phyloP scores from a whole-genome alignment of 2,797 vertebrate species.

The Schizopygopsis malacanthus region DNA sequence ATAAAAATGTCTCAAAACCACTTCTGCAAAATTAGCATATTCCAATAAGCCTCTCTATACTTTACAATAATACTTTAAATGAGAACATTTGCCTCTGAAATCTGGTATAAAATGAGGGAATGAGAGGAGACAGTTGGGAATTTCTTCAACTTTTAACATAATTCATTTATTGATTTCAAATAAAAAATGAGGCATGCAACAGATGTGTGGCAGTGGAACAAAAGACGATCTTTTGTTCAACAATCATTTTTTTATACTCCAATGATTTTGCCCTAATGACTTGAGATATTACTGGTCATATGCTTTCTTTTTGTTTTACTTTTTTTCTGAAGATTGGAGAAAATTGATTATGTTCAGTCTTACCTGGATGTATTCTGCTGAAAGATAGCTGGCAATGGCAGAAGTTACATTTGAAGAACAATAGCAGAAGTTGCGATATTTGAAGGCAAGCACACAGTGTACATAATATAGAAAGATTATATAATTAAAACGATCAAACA shows the following conservation, averaged over 20 bases:
- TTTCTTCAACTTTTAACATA: slow-evolving; percentile 8
- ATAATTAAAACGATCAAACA: background rate
- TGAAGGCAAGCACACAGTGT: background rate
- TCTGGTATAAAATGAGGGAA: background rate
- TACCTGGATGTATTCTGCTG: background rate
- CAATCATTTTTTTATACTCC: slow-evolving; percentile 14
- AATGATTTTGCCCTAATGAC: slow-evolving; percentile 14
- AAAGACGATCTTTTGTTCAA: background rate
- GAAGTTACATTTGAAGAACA: background rate
- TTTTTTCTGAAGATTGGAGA: background rate
- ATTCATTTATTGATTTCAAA: slow-evolving; percentile 20
- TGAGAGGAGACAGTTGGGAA: background rate
- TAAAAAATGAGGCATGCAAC: slow-evolving; percentile 14
- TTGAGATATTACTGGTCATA: background rate
- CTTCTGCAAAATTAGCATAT: background rate
- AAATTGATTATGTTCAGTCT: slow-evolving; percentile 21
- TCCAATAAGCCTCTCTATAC: background rate
- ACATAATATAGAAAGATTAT: background rate
- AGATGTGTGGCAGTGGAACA: slow-evolving; percentile 7
- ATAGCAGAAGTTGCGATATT: background rate
- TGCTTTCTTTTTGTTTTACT: background rate
- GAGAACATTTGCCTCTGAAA: slow-evolving; percentile 20
- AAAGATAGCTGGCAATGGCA: background rate
- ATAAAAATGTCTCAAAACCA: background rate
- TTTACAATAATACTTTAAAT: background rate